Conservation (phyloP, 2,797 vertebrate genomes). For the Margarornis squamiger region DNA sequence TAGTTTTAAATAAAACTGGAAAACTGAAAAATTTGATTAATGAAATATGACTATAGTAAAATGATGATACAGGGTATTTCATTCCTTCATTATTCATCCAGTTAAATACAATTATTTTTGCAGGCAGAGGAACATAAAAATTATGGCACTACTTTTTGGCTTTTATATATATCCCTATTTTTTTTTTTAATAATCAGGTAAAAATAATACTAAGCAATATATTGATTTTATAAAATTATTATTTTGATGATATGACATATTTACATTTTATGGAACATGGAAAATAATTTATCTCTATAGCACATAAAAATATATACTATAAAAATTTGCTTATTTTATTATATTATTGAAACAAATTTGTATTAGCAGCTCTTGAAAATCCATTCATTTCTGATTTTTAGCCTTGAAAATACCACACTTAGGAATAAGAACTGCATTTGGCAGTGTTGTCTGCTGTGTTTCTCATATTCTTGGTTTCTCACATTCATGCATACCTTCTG, state of each 20-base stretch:
- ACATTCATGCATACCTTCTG: not conserved
- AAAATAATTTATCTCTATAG: not conserved
- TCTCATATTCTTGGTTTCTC: not conserved
- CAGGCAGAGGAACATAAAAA: not conserved
- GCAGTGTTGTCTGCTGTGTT: not conserved
- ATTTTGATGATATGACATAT: not conserved
- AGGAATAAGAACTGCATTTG: not conserved
- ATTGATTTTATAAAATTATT: not conserved
- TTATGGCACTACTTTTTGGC: not conserved
- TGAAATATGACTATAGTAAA: not conserved
- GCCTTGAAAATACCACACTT: not conserved
- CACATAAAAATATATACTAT: not conserved
- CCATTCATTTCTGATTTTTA: not conserved
- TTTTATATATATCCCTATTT: not conserved
- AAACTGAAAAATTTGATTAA: not conserved
- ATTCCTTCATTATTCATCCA: not conserved
- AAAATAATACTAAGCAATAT: not conserved
- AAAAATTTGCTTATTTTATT: not conserved
- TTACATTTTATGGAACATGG: not conserved
- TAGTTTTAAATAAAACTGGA: not conserved
- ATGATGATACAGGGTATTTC: not conserved
- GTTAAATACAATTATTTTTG: not conserved
- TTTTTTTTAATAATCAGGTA: not conserved
- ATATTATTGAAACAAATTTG: not conserved
- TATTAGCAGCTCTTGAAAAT: not conserved